A percentile compares a stretch with the other conserved stretches of the same genome.
These are phyloP conservation scores for Peromyscus californicus DNA, from an alignment of 2,113 vertebrate genomes.

Conservation along the genomic window DNA sequence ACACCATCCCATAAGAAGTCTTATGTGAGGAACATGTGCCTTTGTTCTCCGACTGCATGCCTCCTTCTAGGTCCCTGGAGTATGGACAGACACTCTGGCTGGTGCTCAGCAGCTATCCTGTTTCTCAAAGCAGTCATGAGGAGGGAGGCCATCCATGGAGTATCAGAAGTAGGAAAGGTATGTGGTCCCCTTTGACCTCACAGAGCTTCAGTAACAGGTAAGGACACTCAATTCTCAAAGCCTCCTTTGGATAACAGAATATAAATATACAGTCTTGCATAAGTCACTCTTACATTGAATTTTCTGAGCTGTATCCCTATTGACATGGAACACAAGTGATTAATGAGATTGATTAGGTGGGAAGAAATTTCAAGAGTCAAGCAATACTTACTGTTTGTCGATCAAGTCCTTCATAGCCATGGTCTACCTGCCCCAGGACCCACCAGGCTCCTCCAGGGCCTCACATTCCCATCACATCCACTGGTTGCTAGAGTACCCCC, in stretches of 20 bases:
- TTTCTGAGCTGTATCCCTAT: not conserved
- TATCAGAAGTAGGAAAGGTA: not conserved
- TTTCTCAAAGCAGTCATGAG: not conserved
- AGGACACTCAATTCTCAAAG: not conserved
- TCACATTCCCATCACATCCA: no score
- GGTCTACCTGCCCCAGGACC: not conserved
- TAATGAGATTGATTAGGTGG: not conserved
- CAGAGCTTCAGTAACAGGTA: not conserved
- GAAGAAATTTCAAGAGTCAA: not conserved
- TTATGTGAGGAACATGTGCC: not conserved
- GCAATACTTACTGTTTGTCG: not conserved
- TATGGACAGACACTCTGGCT: not conserved
- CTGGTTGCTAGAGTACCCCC: not conserved
- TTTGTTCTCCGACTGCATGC: not conserved
- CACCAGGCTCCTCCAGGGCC: no score
- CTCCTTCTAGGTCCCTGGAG: conserved; percentile 3
- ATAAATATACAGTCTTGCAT: not conserved
- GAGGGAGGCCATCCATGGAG: not conserved
- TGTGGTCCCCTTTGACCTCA: not conserved
- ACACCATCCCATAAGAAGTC: not conserved
- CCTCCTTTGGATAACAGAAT: not conserved
- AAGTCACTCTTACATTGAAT: not conserved
- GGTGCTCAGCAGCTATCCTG: not conserved
- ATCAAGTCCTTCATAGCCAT: not conserved
- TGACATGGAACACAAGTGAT: not conserved